A percentile compares a stretch with the other conserved stretches of the same genome.
phyloP scores from a whole-genome alignment of 2,888 invertebrate species.

The Drosophila ezoana region DNA sequence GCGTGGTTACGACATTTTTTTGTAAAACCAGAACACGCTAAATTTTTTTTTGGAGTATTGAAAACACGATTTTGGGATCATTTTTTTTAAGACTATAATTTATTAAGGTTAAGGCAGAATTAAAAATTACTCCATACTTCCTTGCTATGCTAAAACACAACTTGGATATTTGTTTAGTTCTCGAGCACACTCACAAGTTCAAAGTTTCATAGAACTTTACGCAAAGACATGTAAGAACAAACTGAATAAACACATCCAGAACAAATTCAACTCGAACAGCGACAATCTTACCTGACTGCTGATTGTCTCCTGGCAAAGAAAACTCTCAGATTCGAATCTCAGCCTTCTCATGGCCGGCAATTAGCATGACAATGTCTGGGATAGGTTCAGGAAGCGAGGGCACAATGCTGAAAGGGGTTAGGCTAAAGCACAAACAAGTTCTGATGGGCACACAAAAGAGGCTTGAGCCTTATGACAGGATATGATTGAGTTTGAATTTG shows the following conservation, averaged over 20 bases:
- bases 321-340: conserved; percentile 34
- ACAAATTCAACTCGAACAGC: conserved; percentile 18
- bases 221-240: conserved; percentile 28
- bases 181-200: not conserved
- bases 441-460: conserved; percentile 43
- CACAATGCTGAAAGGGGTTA: conserved; percentile 46
- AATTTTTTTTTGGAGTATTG: conserved; percentile 1
- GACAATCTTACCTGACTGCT: conserved; percentile 52
- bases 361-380: conserved; percentile 71
- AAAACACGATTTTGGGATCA: not conserved
- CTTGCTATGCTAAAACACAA: not conserved
- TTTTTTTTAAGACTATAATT: not conserved
- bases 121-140: not conserved
- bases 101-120: too few species aligned
- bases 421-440: conserved; percentile 55
- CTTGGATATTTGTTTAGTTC: not conserved
- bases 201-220: conserved; percentile 37
- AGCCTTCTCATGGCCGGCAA: conserved; percentile 48
- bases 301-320: conserved; percentile 31
- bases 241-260: conserved; percentile 45
- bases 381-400: conserved; percentile 48
- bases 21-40: not conserved
- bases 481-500: conserved; percentile 67
- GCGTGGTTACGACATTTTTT: conserved; percentile 18
- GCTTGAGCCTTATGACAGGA: conserved; percentile 62